These are phyloP conservation scores for Agrilus biguttatus DNA, from an alignment of 2,888 invertebrate species.

Conservation along the genomic window DNA sequence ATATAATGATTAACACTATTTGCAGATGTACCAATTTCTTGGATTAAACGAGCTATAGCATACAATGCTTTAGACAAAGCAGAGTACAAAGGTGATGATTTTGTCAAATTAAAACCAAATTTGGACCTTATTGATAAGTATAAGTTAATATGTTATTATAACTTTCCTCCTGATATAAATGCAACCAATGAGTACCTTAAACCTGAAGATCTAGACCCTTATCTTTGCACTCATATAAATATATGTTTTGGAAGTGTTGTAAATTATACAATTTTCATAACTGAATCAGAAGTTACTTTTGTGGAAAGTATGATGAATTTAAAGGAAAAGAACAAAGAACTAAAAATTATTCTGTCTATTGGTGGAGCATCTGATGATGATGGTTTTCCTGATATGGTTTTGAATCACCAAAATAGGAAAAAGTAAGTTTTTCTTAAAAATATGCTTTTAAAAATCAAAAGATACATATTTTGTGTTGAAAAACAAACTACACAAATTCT, in stretches of 20 bases:
- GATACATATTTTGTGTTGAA: too few relatives aligned
- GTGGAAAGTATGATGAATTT: constrained; percentile 26
- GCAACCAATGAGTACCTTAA: constrained; percentile 25
- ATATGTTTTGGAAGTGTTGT: constrained; percentile 55
- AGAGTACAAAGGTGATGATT: constrained; percentile 10
- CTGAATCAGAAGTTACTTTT: constrained; percentile 22
- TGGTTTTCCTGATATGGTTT: constrained; percentile 60
- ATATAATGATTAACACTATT: neutral
- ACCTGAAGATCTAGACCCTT: constrained; percentile 48
- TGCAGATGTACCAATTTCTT: constrained; percentile 15
- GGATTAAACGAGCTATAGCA: constrained; percentile 18
- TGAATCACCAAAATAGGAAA: constrained; percentile 55
- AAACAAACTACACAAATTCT: too few relatives aligned
- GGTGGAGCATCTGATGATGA: constrained; percentile 44
- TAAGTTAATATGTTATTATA: constrained; percentile 56
- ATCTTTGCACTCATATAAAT: constrained; percentile 72
- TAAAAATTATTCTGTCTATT: constrained; percentile 67
- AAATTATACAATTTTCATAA: constrained; percentile 44
- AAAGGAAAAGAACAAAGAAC: constrained; percentile 43
- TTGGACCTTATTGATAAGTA: constrained; percentile 7
- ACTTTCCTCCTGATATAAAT: constrained; percentile 30
- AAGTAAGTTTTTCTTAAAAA: constrained; percentile 14
- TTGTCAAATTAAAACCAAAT: constrained; percentile 7
- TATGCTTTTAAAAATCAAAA: too few relatives aligned
- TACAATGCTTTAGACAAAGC: constrained; percentile 15